phyloP scores from a whole-genome alignment of 1,140 invertebrate genomes.

The Drosophila nigromelanica region DNA sequence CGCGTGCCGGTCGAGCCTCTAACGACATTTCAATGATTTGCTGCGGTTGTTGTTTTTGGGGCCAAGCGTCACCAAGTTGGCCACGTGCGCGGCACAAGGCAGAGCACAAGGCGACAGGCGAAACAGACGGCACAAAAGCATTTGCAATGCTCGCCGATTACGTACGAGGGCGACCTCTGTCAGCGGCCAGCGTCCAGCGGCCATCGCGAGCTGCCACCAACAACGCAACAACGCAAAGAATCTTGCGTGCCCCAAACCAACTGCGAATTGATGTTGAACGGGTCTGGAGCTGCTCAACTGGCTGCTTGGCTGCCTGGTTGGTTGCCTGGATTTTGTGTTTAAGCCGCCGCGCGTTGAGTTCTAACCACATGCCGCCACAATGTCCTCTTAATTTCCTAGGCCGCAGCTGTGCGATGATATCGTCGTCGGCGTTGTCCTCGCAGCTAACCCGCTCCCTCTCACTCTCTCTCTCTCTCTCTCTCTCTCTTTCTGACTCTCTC shows the following conservation, averaged over 20 bases:
- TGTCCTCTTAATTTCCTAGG: conserved; percentile 81
- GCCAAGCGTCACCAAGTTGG: conserved; percentile 64
- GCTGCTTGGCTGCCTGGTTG: neutral
- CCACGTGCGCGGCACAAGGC: conserved; percentile 79
- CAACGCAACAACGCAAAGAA: conserved; percentile 78
- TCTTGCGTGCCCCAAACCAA: conserved; percentile 52
- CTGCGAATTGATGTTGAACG: neutral
- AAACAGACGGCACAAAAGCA: conserved; percentile 61
- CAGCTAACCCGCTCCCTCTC: neutral
- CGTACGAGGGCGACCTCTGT: conserved; percentile 81
- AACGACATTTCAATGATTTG: conserved; percentile 82
- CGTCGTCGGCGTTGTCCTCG: conserved; percentile 49
- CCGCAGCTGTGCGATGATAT: conserved; percentile 73
- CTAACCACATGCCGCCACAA: conserved; percentile 81
- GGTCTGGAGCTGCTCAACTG: neutral
- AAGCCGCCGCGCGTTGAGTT: conserved; percentile 71
- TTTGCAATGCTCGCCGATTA: conserved; percentile 78
- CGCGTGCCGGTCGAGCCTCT: conserved; percentile 75
- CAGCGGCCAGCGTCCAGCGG: conserved; percentile 33
- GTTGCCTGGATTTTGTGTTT: conserved; percentile 65
- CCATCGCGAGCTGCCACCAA: conserved; percentile 71
- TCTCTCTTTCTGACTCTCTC: neutral
- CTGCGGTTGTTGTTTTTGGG: conserved; percentile 34
- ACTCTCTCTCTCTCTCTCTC: conserved; percentile 1
- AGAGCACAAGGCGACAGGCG: conserved; percentile 22